Evolutionary conservation across 2,113 vertebrate genomes (phyloP).

Genomic region (Caloenas nicobarica): DNA sequence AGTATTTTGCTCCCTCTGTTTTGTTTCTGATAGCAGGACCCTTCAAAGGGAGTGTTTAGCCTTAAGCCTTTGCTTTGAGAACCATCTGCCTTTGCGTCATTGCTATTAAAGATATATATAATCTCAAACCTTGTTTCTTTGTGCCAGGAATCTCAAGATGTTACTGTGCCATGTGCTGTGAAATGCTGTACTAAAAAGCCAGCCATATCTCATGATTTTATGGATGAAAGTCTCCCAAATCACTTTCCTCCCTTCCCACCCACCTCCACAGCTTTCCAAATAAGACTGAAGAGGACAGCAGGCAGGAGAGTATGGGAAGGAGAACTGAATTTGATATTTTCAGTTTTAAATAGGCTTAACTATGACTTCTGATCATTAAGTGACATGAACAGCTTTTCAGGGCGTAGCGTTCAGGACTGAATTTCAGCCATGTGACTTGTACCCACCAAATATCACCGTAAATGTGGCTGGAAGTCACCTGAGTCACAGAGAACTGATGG

Average conservation of each 20-base stretch:
- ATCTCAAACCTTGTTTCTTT: conserved; percentile 63
- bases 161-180: conserved; percentile 78
- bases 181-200: conserved; percentile 74
- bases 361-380: conserved; percentile 4
- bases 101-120: conserved; percentile 68
- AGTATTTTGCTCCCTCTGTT: background rate
- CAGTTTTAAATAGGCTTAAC: conserved; percentile 32
- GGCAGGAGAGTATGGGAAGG: conserved; percentile 64
- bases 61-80: conserved; percentile 66
- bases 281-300: conserved; percentile 70
- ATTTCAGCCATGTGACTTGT: background rate
- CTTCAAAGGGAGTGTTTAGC: conserved; percentile 50
- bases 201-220: conserved; percentile 68
- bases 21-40: conserved; percentile 51
- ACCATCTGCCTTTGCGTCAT: conserved; percentile 67
- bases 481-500: background rate
- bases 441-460: fast-evolving
- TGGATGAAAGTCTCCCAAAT: conserved; percentile 74
- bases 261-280: conserved; percentile 67
- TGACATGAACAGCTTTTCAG: background rate
- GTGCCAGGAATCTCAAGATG: conserved; percentile 76
- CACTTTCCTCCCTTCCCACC: conserved; percentile 60
- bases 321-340: conserved; percentile 58
- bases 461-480: background rate
- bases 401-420: background rate